Evolutionary conservation across 2,888 invertebrate species (phyloP), one percentile per base, ranked within the genome.

Genomic region (Xiphydria camelus): DNA sequence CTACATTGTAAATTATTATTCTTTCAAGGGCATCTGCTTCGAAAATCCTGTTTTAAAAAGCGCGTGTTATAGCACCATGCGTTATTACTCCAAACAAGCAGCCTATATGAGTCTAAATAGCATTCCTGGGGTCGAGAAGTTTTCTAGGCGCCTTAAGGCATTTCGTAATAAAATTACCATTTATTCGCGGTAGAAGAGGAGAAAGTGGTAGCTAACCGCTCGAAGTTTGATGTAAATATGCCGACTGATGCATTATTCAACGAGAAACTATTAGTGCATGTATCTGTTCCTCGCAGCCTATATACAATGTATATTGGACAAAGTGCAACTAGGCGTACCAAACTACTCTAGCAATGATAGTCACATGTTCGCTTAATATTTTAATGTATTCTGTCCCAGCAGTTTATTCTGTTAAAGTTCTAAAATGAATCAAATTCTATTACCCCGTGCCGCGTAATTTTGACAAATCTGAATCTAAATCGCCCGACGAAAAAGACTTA

Each of bases 191-290:
- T 50, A 47, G 51, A 51, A 50, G 54, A 45, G 31, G 35, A 33
- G 45, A 41, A 45, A 53, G 45, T 31, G 48, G 53, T 57, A 54
- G 53, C 59, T 54, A 59, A 64, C 62, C 64, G 68, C 62, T 61
- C 62, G 52, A 66, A 65, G 66, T 68, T 67, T 62, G 64, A 68
- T 68, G 68, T 66, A 67, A 68, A 68, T 68, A 65, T 61, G 57
- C 64, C 57, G 55, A 58, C 59, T 62, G 61, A 63, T 67, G 68
- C 66, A 68, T 68, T 67, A 68, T 68, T 67, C 68, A 68, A 59
- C 59, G 65, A 66, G 67, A 56, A 66, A 67, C 66, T 67, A 68
- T 67, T 65, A 67, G 62, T 59, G 60, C 59, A 62, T 57, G 55
- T 61, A 61, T 57, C 53, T 49, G 35, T 45, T 48, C 29, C 37